Conservation (phyloP, 2,797 vertebrate species). For the Rhinichthys osculus region DNA sequence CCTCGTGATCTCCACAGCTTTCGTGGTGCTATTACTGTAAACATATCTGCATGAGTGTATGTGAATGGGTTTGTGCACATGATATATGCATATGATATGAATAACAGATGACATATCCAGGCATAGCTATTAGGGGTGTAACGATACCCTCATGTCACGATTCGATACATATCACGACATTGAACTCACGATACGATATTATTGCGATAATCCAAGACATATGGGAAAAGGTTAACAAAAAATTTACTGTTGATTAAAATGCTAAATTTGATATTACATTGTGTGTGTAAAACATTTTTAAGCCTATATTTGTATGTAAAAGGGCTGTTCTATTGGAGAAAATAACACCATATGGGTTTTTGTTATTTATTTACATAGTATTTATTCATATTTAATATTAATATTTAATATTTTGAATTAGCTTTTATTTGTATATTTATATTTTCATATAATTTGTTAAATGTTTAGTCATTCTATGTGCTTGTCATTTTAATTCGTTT, state of each 20-base stretch:
- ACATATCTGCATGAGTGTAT: slow-evolving; percentile 15
- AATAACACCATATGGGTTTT: not conserved
- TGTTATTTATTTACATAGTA: not conserved
- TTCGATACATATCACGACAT: too few species aligned
- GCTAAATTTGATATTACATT: too few species aligned
- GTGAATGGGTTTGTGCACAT: not conserved
- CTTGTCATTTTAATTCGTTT: not conserved
- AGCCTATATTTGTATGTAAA: not conserved
- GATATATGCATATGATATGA: too few species aligned
- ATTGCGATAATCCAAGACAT: too few species aligned
- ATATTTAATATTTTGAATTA: not conserved
- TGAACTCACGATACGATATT: too few species aligned
- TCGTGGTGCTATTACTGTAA: not conserved
- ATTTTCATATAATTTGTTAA: not conserved
- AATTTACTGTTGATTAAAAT: too few species aligned
- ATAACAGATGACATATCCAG: too few species aligned
- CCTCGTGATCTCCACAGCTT: not conserved
- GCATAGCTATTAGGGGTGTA: too few species aligned
- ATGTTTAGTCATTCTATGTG: too few species aligned
- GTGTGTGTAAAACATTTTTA: not conserved
- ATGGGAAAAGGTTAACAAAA: too few species aligned
- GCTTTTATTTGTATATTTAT: not conserved
- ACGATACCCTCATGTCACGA: too few species aligned
- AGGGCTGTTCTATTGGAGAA: not conserved
- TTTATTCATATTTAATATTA: too few species aligned